phyloP scores from a whole-genome alignment of 35 echinoderm and acorn worm genomes.

The Lytechinus variegatus region DNA sequence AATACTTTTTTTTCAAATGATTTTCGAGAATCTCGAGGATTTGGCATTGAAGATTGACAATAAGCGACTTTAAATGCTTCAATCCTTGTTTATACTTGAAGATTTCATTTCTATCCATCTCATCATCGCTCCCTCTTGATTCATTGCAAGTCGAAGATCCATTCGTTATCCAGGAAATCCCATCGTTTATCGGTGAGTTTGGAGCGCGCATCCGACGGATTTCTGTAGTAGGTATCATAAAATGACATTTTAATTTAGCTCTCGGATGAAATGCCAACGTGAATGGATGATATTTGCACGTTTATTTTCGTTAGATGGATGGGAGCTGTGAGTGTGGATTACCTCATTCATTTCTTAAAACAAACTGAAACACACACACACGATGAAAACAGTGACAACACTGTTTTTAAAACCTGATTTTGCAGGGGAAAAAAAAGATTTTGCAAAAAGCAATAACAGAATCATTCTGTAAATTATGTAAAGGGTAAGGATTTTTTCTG shows the following conservation, averaged over 20 bases:
- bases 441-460: no score
- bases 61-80: background rate
- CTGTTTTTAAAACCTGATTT: no score
- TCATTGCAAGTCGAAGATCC: background rate
- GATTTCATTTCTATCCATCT: background rate
- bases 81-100: background rate
- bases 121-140: slow-evolving; percentile 8
- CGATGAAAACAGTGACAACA: no score
- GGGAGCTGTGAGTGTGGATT: no score
- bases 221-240: background rate
- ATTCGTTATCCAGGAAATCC: background rate
- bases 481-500: no score
- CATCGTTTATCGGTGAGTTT: slow-evolving; percentile 1
- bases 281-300: background rate
- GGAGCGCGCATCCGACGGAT: background rate
- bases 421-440: no score
- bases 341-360: no score
- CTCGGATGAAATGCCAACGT: background rate
- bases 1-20: background rate
- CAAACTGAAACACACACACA: no score
- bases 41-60: background rate
- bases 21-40: background rate
- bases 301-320: background rate
- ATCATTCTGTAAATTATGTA: no score
- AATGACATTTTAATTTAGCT: background rate